phyloP scores from a whole-genome alignment of 2,888 invertebrate species.

The Lottia scabra region DNA sequence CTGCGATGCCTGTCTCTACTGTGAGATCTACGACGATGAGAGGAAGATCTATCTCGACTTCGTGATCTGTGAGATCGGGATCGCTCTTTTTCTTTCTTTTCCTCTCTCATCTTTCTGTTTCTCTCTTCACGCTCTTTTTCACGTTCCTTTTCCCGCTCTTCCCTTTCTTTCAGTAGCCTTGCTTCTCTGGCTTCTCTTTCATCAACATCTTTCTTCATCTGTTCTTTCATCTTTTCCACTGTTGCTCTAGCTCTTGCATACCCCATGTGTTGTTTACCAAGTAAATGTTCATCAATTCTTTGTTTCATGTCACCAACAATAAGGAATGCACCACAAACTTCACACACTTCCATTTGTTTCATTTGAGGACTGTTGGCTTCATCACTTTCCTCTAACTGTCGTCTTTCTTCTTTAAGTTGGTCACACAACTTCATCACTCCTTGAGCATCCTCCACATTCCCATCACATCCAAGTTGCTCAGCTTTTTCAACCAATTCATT shows the following conservation, averaged over 20 bases:
- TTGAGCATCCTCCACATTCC: constrained; percentile 97
- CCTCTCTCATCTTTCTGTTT: constrained; percentile 71
- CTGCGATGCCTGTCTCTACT: neutral
- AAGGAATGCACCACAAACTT: constrained; percentile 97
- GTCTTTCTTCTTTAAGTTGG: constrained; percentile 92
- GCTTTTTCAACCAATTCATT: constrained; percentile 86
- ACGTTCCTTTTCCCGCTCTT: constrained; percentile 47
- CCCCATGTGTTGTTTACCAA: constrained; percentile 98
- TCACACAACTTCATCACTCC: constrained; percentile 96
- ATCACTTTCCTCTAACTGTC: constrained; percentile 72
- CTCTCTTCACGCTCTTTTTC: constrained; percentile 71
- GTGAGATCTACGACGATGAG: neutral
- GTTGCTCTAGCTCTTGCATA: constrained; percentile 75
- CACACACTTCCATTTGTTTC: constrained; percentile 99
- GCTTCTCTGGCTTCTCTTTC: constrained; percentile 73
- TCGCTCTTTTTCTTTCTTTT: constrained; percentile 35
- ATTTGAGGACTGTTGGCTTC: constrained; percentile 42
- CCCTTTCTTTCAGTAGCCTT: constrained; percentile 69
- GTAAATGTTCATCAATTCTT: constrained; percentile 96
- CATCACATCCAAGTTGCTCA: constrained; percentile 92
- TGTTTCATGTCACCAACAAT: constrained; percentile 99
- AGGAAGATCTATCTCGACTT: neutral
- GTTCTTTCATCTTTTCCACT: constrained; percentile 58
- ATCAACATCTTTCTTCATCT: constrained; percentile 65
- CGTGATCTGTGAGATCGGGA: constrained; percentile 30